Evolutionary conservation across 2,113 vertebrate species (phyloP), one percentile per base, ranked within the genome.

Genomic region (Epinephelus fuscoguttatus): DNA sequence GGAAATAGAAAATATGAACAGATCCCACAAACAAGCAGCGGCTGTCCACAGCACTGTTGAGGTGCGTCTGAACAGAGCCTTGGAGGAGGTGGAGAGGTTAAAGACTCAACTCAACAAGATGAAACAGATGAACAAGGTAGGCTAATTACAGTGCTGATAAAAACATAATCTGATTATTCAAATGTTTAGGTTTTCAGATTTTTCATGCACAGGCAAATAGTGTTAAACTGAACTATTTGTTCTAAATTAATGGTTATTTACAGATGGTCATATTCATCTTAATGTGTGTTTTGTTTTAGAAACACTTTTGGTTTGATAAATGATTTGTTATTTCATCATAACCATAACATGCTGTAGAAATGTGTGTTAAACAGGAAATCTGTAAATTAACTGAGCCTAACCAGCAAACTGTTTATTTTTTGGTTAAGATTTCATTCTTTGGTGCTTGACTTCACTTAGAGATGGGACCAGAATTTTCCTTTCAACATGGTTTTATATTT

Each of bases 41-140:
- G 84, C 88, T 33, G 90, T 75, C 71, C 97, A 97, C 67, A 94
- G 92, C 79, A 94, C 96, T 0, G 94, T 87, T 14, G 97, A 99
- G 82, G 95, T 98, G 57, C 96, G 97, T 55, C 92, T 99, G 85
- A 98, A 97, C 88, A 95, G 97, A 94, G 97, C 98, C 45, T 89
- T 97, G 72, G 98, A 99, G 91, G 98, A 99, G 84, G 95, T 91
- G 30, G 97, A 97, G 69, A 96, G 79, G 79, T 93, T 95, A 33
- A 99, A 97, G 93, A 76, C 78, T 45, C 96, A 99, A 76, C 93
- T 99, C 52, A 95, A 86, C 87, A 96, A 96, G 91, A 85, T 96
- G 78, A 97, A 95, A 84, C 97, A 98, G 85, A 96, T 72, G 64
- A 97, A 93, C 87, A 98, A 97, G 96, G 98, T 98, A 92, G 67